Percentiles rank a stretch among this genome's conserved stretches.
These are phyloP conservation scores for Smittia aterrima DNA, from an alignment of 2,888 invertebrate genomes.

Conservation along the genomic window DNA sequence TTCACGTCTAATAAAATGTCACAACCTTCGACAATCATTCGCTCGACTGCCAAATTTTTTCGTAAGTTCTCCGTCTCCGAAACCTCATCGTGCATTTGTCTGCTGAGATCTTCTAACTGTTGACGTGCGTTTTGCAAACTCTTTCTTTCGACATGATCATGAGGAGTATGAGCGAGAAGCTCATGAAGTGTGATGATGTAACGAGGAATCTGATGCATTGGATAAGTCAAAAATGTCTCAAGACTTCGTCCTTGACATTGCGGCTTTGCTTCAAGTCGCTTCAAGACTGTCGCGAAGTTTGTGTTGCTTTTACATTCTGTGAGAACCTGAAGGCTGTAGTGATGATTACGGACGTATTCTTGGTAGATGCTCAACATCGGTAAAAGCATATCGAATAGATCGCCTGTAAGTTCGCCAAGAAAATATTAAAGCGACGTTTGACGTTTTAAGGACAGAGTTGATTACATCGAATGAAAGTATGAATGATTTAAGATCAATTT, in stretches of 20 bases:
- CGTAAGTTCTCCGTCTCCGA: slow-evolving; percentile 90
- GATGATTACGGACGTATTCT: slow-evolving; percentile 91
- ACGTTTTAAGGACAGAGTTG: background rate
- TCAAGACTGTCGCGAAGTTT: slow-evolving; percentile 73
- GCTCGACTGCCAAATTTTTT: slow-evolving; percentile 86
- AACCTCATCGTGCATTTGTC: slow-evolving; percentile 58
- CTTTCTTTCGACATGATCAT: slow-evolving; percentile 89
- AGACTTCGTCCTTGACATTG: slow-evolving; percentile 80
- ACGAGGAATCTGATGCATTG: slow-evolving; percentile 93
- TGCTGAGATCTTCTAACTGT: slow-evolving; percentile 79
- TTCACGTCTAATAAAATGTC: slow-evolving; percentile 89
- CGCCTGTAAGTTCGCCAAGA: slow-evolving; percentile 60
- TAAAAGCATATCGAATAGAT: slow-evolving; percentile 90
- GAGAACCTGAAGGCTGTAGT: slow-evolving; percentile 87
- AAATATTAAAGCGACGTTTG: background rate
- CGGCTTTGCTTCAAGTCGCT: slow-evolving; percentile 79
- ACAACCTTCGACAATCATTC: slow-evolving; percentile 92
- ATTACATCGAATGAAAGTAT: slow-evolving; percentile 14
- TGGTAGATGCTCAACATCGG: slow-evolving; percentile 94
- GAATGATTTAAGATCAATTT: slow-evolving; percentile 13
- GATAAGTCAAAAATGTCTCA: slow-evolving; percentile 87
- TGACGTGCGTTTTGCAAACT: slow-evolving; percentile 83
- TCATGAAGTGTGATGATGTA: slow-evolving; percentile 91
- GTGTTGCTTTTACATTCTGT: slow-evolving; percentile 88
- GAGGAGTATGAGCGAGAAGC: slow-evolving; percentile 85